A percentile compares a stretch with the other conserved stretches of the same genome.
These are phyloP conservation scores for Apodemus agrarius DNA, from an alignment of 2,797 vertebrate genomes.

Conservation along the genomic window DNA sequence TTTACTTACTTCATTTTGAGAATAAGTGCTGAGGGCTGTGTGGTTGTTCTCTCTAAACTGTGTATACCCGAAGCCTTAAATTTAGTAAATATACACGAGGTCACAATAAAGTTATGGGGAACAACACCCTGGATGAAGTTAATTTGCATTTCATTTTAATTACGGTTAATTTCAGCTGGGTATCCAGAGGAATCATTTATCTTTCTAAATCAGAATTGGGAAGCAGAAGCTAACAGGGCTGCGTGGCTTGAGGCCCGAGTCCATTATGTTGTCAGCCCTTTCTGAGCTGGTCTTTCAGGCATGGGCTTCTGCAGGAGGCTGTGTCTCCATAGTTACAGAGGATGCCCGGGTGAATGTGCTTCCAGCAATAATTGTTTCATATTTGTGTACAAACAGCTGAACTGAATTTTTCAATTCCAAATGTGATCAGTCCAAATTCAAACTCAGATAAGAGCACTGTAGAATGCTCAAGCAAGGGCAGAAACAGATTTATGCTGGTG, in stretches of 20 bases:
- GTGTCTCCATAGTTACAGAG: constrained; percentile 80
- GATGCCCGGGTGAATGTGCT: constrained; percentile 72
- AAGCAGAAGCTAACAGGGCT: not conserved
- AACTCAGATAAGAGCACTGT: constrained; percentile 58
- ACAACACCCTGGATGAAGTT: not conserved
- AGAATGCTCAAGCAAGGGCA: constrained; percentile 47
- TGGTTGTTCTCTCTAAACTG: not conserved
- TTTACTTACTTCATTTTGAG: not conserved
- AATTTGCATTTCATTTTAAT: constrained; percentile 11
- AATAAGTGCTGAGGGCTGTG: not conserved
- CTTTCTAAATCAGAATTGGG: not conserved
- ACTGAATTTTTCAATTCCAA: constrained; percentile 76
- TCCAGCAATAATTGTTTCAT: constrained; percentile 77
- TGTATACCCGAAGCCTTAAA: not conserved
- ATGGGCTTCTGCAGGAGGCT: not conserved
- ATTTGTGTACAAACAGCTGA: constrained; percentile 82
- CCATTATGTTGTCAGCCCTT: rapidly evolving
- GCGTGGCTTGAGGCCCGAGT: not conserved
- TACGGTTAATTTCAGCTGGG: not conserved
- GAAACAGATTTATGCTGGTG: constrained; percentile 45
- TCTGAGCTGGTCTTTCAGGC: not conserved
- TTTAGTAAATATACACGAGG: not conserved
- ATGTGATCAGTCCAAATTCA: constrained; percentile 71
- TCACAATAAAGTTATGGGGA: not conserved
- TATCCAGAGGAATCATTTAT: not conserved